Percentiles rank a stretch among this genome's conserved stretches.
These are phyloP conservation scores for Tolmerus cingulatus DNA, from an alignment of 2,888 invertebrate genomes.

Conservation along the genomic window DNA sequence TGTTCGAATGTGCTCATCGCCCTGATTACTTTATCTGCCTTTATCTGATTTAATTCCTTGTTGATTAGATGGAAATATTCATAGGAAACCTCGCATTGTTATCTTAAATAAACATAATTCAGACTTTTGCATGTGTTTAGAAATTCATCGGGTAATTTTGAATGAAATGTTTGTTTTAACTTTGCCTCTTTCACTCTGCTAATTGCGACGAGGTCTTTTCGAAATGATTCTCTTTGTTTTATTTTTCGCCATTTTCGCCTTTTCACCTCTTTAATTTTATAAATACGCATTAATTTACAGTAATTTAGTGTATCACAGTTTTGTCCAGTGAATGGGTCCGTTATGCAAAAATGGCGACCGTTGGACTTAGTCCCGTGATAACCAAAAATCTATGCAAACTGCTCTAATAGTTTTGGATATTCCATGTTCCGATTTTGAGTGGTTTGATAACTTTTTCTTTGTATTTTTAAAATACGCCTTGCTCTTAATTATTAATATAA, in stretches of 20 bases:
- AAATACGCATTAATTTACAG: background rate
- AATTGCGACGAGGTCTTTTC: background rate
- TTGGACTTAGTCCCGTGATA: background rate
- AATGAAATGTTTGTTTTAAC: constrained; percentile 5
- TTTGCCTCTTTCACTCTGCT: background rate
- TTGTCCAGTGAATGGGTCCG: background rate
- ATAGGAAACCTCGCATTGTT: constrained; percentile 18
- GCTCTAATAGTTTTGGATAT: background rate
- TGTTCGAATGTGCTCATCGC: constrained; percentile 17
- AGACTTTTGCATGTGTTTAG: background rate
- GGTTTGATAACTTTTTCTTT: background rate
- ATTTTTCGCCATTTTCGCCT: background rate
- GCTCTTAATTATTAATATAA: background rate
- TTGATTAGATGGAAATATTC: constrained; percentile 30
- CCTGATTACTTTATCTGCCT: constrained; percentile 28
- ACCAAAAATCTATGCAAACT: background rate
- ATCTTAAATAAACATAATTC: constrained; percentile 22
- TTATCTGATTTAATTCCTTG: constrained; percentile 29
- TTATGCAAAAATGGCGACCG: background rate
- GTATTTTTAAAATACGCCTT: background rate
- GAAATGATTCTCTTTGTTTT: background rate
- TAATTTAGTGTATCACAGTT: background rate
- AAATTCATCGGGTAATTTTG: constrained; percentile 4
- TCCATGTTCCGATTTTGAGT: background rate
- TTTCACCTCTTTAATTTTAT: background rate